Percentiles rank a stretch among this genome's conserved stretches.
Evolutionary conservation across 2,113 vertebrate species (phyloP).

Genomic region (Plecturocebus donacophilus): DNA sequence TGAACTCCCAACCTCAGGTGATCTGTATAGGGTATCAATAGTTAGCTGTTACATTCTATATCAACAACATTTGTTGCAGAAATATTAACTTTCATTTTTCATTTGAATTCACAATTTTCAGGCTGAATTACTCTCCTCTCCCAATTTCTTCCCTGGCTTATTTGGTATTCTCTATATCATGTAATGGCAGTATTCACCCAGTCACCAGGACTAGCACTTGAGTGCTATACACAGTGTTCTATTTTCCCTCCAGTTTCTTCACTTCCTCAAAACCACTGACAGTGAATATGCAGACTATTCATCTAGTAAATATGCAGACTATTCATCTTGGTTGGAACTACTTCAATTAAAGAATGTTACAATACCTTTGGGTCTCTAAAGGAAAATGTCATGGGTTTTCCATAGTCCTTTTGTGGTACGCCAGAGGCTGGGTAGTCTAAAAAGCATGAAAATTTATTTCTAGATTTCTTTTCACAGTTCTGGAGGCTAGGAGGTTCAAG

Average conservation of each 20-base stretch:
- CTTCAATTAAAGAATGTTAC: background rate
- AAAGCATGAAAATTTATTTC: background rate
- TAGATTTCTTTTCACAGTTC: background rate
- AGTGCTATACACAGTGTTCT: background rate
- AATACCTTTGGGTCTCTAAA: background rate
- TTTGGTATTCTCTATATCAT: background rate
- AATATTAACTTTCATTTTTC: background rate
- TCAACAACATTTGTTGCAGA: background rate
- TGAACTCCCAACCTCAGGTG: no score
- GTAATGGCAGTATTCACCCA: background rate
- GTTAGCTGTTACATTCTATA: background rate
- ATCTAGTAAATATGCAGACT: background rate
- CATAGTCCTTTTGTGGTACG: background rate
- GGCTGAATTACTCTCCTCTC: background rate
- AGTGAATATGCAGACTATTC: background rate
- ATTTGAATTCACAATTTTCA: background rate
- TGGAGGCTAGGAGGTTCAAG: background rate
- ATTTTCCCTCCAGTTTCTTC: background rate
- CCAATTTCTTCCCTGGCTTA: background rate
- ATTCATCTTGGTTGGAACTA: background rate
- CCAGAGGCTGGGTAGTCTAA: background rate
- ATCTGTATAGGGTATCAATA: background rate
- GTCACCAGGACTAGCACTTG: background rate
- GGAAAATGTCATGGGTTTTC: background rate
- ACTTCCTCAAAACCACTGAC: background rate